A percentile compares a stretch with the other conserved stretches of the same genome.
Conservation (phyloP, 2,113 vertebrate species). For the Fukomys damarensis region DNA sequence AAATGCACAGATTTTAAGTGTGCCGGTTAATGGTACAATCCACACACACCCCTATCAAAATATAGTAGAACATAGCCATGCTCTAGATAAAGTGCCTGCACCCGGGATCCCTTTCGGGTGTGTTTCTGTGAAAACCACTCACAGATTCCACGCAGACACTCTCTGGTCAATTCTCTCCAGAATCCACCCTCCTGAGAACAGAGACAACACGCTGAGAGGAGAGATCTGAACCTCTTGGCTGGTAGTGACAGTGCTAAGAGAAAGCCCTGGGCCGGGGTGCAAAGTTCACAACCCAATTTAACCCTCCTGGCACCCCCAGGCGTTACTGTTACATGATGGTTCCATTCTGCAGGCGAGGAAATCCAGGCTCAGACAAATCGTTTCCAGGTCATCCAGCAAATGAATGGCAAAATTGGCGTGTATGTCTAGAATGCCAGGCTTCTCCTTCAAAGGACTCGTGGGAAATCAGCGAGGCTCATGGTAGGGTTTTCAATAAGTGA, state of each 20-base stretch:
- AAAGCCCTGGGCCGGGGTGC: too few species aligned
- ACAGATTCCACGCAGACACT: neutral
- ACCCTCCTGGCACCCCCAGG: neutral
- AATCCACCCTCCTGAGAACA: neutral
- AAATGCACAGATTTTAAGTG: neutral
- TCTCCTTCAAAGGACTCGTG: neutral
- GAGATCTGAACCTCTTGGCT: neutral
- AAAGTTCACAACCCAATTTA: fast-evolving
- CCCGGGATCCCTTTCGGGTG: neutral
- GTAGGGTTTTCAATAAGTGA: neutral
- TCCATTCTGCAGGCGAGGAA: conserved; percentile 11
- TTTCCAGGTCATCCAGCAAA: neutral
- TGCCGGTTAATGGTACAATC: too few species aligned
- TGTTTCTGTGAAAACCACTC: neutral
- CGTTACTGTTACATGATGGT: neutral
- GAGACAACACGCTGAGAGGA: neutral
- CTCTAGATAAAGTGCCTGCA: neutral
- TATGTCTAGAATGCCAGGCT: neutral
- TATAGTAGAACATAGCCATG: neutral
- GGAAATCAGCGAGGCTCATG: neutral
- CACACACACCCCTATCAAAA: neutral
- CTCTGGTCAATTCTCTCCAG: neutral
- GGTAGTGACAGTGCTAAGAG: neutral
- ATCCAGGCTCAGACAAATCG: neutral
- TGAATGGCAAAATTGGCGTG: neutral